Evolutionary conservation across 1,140 invertebrate species (phyloP), one percentile per base, ranked within the genome.

Genomic region (Aphis craccivora): DNA sequence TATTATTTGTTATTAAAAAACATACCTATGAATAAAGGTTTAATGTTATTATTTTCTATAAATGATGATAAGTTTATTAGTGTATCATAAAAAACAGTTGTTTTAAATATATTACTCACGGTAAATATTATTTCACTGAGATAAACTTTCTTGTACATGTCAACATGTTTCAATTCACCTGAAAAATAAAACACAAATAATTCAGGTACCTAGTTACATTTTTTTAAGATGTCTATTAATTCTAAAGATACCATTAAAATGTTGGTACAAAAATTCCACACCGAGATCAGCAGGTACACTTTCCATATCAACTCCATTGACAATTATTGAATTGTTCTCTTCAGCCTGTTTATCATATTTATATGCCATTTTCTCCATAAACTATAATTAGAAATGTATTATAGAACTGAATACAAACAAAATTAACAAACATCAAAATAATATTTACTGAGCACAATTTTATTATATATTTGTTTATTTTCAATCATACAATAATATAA

Each of bases 231-330:
- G 25, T n/a, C 30, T 67, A n/a, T n/a, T 25, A 67, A n/a, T 14
- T 67, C 11, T 14, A 67, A n/a, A 67, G n/a, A 67, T 67, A 96
- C 97, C 98, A 94, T 96, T 95, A 95, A 98, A 98, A 94, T 98
- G 96, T 94, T 98, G 95, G 94, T 97, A 96, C 8, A 98, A 95
- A 95, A 96, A 98, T 23, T 97, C 95, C 5, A 97, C 95, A 9
- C 99, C 99, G 95, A 98, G 95, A 95, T 99, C 99, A 83, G 96
- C 96, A 11, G 98, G 98, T 94, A 99, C 97, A 94, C 97, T 97
- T 94, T 99, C 98, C 95, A 98, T 98, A 3, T 98, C 99, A 96
- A 98, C 99, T 30, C 98, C 97, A 94, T 97, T 98, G 23, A 99
- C 95, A 22, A 99, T 96, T 95, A 98, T 99, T 2, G 98, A 96